phyloP scores from a whole-genome alignment of 2,888 invertebrate species.

The Spilosoma lubricipeda region DNA sequence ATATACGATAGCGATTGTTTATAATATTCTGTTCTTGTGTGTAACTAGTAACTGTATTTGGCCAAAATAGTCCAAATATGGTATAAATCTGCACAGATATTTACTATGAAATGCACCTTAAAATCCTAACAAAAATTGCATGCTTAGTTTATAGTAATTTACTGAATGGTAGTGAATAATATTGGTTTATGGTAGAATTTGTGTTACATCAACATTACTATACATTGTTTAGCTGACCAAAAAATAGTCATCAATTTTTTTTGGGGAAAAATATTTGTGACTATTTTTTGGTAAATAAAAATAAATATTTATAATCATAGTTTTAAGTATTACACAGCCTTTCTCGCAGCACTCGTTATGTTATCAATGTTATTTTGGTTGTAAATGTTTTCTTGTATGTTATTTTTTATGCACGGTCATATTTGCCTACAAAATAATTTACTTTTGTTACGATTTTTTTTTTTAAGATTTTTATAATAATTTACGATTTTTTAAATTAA shows the following conservation, averaged over 20 bases:
- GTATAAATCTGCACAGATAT: constrained; percentile 36
- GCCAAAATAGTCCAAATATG: not conserved
- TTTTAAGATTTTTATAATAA: not conserved
- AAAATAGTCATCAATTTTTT: not conserved
- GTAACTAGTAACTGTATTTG: constrained; percentile 2
- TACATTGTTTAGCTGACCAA: constrained; percentile 10
- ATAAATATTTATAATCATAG: constrained; percentile 1
- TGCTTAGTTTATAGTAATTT: constrained; percentile 22
- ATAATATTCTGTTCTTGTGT: not conserved
- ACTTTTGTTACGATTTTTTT: not conserved
- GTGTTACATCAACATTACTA: constrained; percentile 38
- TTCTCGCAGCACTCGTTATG: constrained; percentile 23
- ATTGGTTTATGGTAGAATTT: constrained; percentile 41
- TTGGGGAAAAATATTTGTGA: no score
- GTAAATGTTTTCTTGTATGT: constrained; percentile 1
- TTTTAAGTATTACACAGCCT: constrained; percentile 23
- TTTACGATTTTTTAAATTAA: not conserved
- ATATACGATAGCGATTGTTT: not conserved
- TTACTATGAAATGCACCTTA: constrained; percentile 35
- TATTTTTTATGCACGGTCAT: not conserved
- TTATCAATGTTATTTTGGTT: not conserved
- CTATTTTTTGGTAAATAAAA: constrained; percentile 1
- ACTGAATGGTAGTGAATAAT: constrained; percentile 19
- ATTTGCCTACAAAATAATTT: not conserved
- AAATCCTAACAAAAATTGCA: constrained; percentile 33